Base-by-base conservation (phyloP, 2,888 invertebrate genomes). In the Trissolcus brochymenae region DNA sequence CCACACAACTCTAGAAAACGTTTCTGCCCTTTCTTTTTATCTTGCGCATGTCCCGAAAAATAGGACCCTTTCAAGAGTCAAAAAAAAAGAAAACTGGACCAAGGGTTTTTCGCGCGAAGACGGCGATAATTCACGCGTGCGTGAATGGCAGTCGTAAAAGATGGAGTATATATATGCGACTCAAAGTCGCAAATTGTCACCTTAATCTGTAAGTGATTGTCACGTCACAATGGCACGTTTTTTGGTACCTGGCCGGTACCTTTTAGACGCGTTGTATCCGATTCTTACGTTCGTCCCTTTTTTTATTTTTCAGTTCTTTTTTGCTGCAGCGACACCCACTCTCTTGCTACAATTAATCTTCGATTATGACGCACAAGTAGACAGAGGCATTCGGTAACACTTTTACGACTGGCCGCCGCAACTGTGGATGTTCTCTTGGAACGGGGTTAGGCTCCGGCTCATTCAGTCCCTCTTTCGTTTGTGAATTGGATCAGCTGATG, bases 121-220 rank as follows among this genome's bases (percentile, higher is more conserved):
- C 81, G 85, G 81, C 81, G 82, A 86, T 85, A 84, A 85, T 86
- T 85, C 84, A 85, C 74, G 59, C 79, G 51, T 75, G 17, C 70
- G 21, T 83, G 85, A 85, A 85, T 84, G 78, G 49, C 16, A 71
- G 80, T 83, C 84, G 81, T 85, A 83, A 85, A 51, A 82, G 25
- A 82, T 84, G 82, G 14, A 13, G 46, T 81, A 84, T 83, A 56
- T 50, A n/a, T n/a, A 17, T 46, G 46, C 16, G 56, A 46, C 83
- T 81, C 81, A 81, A 81, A 81, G 79, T 87, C 85, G 87, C 88
- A 87, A 87, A 87, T 88, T 87, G 86, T 84, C 78, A 79, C 82
- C 85, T 85, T 88, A 88, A 88, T 88, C 87, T 87, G 84, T 87
- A 86, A 87, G 86, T 87, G 87, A 88, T 88, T 87, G 88, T 87